Evolutionary conservation across 1,140 invertebrate genomes (phyloP), one percentile per base, ranked within the genome.

Genomic region (Caenorhabditis briggsae): DNA sequence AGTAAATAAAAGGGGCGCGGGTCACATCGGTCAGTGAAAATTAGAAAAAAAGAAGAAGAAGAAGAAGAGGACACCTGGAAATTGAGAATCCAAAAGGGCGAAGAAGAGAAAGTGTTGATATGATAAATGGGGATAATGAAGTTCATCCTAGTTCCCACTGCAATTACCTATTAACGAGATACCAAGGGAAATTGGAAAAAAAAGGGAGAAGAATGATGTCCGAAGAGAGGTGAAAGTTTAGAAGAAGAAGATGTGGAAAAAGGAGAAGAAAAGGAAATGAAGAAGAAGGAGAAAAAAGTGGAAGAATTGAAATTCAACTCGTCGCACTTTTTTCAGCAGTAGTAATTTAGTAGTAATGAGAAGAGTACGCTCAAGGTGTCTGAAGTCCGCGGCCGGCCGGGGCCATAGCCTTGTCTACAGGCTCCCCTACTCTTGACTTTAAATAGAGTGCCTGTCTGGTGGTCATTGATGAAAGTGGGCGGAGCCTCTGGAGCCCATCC

Each of bases 261-360:
- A n/a, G 82, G 50, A 48, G 41, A 33, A 33, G 25, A 46, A 56
- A 23, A 25, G 50, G n/a, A n/a, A 53, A 82, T 56, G 18, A 64
- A 18, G 25, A 43, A 58, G 82, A 20, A 23, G 23, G 59, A 84
- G 25, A 83, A 53, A 50, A 50, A 33, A 12, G 43, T 33, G n/a
- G 12, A 12, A 64, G 20, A 84, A 84, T 84, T 50, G 82, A 84
- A 84, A 84, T 84, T 46, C 82, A 61, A 56, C 58, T 84, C 33
- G 58, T 16, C 33, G 33, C 33, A 58, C 82, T 58, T 41, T 61
- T 41, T n/a, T 33, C 33, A 2, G 1, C 33, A 33, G 33, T 1
- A 33, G 33, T 33, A 33, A 33, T 33, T 33, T 33, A 48, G 78
- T 41, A 12, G 20, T 25, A 16, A 50, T 12, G 78, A 46, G 46